A percentile compares a stretch with the other conserved stretches of the same genome.
Evolutionary conservation across 2,797 vertebrate genomes (phyloP).

Genomic region (Tamandua tetradactyla): DNA sequence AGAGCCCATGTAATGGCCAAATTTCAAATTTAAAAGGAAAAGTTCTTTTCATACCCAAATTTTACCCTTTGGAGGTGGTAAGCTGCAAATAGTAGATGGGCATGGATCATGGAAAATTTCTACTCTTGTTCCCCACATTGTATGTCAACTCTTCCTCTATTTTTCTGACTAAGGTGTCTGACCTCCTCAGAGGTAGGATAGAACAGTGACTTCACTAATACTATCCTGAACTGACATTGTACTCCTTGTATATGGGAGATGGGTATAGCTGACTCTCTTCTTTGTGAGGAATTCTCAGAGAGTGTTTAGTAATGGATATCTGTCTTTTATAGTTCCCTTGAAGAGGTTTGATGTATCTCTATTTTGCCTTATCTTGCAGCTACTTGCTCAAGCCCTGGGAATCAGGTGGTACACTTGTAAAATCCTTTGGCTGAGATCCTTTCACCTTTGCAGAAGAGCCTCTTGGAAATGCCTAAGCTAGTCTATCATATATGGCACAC

Average conservation of each 20-base stretch:
- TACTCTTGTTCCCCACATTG: background rate
- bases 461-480: background rate
- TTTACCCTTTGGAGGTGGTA: background rate
- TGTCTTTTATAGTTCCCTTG: background rate
- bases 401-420: background rate
- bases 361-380: background rate
- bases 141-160: background rate
- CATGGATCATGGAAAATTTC: background rate
- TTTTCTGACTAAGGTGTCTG: background rate
- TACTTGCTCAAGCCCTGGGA: background rate
- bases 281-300: background rate
- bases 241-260: background rate
- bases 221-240: background rate
- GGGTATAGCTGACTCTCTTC: background rate
- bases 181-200: background rate
- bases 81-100: background rate
- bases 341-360: background rate
- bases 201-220: background rate
- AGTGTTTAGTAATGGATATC: background rate
- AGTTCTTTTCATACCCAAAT: background rate
- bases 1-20: background rate
- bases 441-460: background rate
- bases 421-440: background rate
- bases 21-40: slow-evolving; percentile 3
- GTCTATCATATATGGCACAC: background rate